Base-by-base conservation (phyloP, 1,140 invertebrate species). In the Pogonomyrmex californicus region DNA sequence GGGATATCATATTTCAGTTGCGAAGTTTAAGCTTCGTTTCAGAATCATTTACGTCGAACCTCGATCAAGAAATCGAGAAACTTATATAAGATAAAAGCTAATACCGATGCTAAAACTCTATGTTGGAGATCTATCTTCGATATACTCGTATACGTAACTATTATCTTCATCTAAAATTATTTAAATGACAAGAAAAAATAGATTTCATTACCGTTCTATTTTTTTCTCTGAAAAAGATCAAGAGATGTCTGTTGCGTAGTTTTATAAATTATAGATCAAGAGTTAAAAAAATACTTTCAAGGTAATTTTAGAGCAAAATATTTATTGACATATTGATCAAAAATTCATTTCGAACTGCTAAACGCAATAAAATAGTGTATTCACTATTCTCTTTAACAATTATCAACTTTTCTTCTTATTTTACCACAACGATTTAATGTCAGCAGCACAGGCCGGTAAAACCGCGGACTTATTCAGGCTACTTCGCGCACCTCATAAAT, bases 401-500 rank as follows among this genome's bases (percentile, higher is more conserved):
- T 71, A 81, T 44, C 77, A 54, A 71, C 36, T 65, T 78, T 79
- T 23, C 51, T 51, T 44, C 58, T 33, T 79, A 41, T 36, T 85
- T 85, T 63, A 79, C 23, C 38, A 33, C 47, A 44, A 23, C 58
- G 65, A 38, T 49, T 56, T 71, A 81, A 71, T 71, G n/a, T 30
- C 47, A 4, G 23, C 23, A 71, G 30, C 47, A 17, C n/a, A 71
- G 33, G 47, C 12, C 33, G 17, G 14, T n/a, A 30, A 81, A 71
- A 81, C 65, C 78, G 65, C 63, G 14, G 2, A 70, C 47, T 82
- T 86, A 83, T 73, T 81, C 85, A 17, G 47, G 47, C 54, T 36
- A 83, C 77, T 86, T 86, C 30, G 36, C n/a, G 63, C 51, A 54
- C 56, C 60, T 86, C 85, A 85, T 85, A 68, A 82, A 85, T 86